A percentile compares a stretch with the other conserved stretches of the same genome.
Conservation (phyloP, 2,113 vertebrate species). For the sheep (Ovis aries) region DNA sequence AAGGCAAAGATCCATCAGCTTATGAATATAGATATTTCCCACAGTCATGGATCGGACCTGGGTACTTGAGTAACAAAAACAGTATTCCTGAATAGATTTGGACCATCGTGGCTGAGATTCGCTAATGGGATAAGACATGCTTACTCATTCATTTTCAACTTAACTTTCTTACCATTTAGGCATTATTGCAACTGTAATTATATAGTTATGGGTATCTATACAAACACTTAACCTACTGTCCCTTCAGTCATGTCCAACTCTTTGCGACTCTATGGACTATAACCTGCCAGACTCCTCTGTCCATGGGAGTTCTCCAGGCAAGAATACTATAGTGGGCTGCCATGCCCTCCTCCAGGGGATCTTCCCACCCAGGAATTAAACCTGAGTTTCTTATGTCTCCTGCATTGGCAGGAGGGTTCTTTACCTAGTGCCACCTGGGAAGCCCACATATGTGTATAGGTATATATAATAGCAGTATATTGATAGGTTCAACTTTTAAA, state of each 20-base stretch:
- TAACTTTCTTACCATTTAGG: neutral
- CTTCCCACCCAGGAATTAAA: neutral
- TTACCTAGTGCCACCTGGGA: neutral
- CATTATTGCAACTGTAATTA: neutral
- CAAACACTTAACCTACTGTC: neutral
- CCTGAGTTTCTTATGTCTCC: neutral
- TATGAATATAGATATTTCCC: neutral
- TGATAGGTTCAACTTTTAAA: neutral
- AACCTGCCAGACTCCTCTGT: neutral
- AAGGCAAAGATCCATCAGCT: neutral
- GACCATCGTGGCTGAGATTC: neutral
- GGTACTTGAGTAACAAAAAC: neutral
- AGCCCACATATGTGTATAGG: neutral
- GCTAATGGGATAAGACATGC: neutral
- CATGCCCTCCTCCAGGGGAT: neutral
- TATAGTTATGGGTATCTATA: neutral
- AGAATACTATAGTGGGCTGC: neutral
- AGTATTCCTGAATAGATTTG: neutral
- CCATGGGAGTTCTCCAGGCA: neutral
- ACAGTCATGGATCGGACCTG: neutral
- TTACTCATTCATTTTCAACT: neutral
- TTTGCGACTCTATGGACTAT: neutral
- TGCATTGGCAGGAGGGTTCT: neutral
- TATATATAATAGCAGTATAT: neutral
- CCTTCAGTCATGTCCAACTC: neutral